Base-by-base conservation (phyloP, 37 sponge, comb jelly and placozoan genomes). In the Amphimedon queenslandica region DNA sequence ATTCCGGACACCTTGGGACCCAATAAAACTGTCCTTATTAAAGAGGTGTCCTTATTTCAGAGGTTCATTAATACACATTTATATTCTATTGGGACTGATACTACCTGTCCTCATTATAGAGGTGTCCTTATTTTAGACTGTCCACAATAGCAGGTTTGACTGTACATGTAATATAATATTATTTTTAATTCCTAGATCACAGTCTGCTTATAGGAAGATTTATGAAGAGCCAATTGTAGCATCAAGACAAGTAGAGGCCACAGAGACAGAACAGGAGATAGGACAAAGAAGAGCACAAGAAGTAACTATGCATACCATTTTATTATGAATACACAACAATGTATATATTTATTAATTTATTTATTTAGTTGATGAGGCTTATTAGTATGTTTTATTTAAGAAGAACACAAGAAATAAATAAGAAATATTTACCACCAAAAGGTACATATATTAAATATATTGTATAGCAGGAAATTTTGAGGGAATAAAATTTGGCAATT, bases 401-500 rank as follows among this genome's bases (percentile, higher is more conserved):
- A 29, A 73, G 95, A 56, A 90, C 95, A 20, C 92, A 90, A 30
- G 92, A 90, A 3, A 43, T 94, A 5, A 90, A 84, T 42, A 83
- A 82, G 16, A 40, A 90, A 57, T 90, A 83, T 58, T 84, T 94
- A 0, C 95, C 91, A 37, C 80, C 85, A 18, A 94, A 94, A 87
- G 85, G 90, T 90, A 86, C 81, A 85, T 89, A n/a, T n/a, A n/a
- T n/a, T n/a, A n/a, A n/a, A n/a, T n/a, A n/a, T n/a, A n/a, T n/a
- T n/a, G n/a, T n/a, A n/a, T n/a, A n/a, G n/a, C n/a, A n/a, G n/a
- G n/a, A n/a, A n/a, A n/a, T n/a, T n/a, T n/a, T n/a, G n/a, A n/a
- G n/a, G n/a, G n/a, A n/a, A n/a, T n/a, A n/a, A n/a, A n/a, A n/a
- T n/a, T n/a, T n/a, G n/a, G n/a, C n/a, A n/a, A n/a, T n/a, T n/a